Conservation (phyloP, 2,797 vertebrate species). For the Cercopithecus hamlyni region DNA sequence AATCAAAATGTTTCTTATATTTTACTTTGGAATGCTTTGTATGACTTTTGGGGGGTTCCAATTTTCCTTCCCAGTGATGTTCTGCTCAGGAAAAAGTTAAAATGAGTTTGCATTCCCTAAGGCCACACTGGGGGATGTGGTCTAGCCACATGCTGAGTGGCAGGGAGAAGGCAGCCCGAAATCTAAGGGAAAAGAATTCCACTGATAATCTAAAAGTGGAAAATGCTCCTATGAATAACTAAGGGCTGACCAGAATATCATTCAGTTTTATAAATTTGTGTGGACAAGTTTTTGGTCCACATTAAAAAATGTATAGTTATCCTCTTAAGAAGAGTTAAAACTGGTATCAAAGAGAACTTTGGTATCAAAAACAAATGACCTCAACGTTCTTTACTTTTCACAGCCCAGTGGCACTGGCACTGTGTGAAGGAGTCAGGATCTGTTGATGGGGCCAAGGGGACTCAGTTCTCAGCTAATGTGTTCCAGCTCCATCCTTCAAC, state of each 20-base stretch:
- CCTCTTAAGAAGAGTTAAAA: background rate
- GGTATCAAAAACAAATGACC: background rate
- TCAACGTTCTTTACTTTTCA: background rate
- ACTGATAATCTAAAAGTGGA: slow-evolving; percentile 31
- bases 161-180: slow-evolving; percentile 31
- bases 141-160: slow-evolving; percentile 64
- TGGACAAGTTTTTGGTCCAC: slow-evolving; percentile 21
- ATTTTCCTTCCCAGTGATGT: slow-evolving; percentile 53
- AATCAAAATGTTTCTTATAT: slow-evolving; percentile 65
- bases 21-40: slow-evolving; percentile 75
- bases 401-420: too few relatives aligned
- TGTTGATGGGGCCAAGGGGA: background rate
- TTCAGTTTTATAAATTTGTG: slow-evolving; percentile 3
- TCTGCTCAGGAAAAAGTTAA: slow-evolving; percentile 68
- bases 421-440: background rate
- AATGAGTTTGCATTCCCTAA: slow-evolving; percentile 74
- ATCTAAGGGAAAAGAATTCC: slow-evolving; percentile 41
- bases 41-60: slow-evolving; percentile 65
- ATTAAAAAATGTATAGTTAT: background rate
- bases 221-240: slow-evolving; percentile 39
- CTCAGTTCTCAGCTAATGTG: background rate
- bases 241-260: slow-evolving; percentile 39
- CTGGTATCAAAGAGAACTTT: background rate
- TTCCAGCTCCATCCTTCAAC: background rate
- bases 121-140: slow-evolving; percentile 59